Percentiles rank a stretch among this genome's conserved stretches.
Evolutionary conservation across 2,888 invertebrate species (phyloP).

Genomic region (Ormyrus rosae): DNA sequence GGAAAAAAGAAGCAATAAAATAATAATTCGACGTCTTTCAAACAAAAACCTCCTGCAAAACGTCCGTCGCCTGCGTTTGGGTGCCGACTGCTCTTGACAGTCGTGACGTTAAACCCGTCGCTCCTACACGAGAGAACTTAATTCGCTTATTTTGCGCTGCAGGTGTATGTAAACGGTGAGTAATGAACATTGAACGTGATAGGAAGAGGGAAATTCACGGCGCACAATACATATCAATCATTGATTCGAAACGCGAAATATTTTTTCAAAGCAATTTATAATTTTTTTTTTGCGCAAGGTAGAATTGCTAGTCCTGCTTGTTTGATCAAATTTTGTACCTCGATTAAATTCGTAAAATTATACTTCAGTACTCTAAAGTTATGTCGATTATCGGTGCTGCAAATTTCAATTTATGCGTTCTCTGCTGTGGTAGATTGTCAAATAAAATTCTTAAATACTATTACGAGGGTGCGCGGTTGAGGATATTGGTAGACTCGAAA

Average conservation of each 20-base stretch:
- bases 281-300: too few relatives aligned
- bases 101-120: slow-evolving; percentile 46
- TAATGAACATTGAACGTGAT: slow-evolving; percentile 25
- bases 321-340: slow-evolving; percentile 40
- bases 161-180: neutral
- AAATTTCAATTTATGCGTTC: too few relatives aligned
- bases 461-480: too few relatives aligned
- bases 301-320: neutral
- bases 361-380: too few relatives aligned
- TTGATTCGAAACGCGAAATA: slow-evolving; percentile 21
- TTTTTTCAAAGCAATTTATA: slow-evolving; percentile 1
- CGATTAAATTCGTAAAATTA: too few relatives aligned
- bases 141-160: slow-evolving; percentile 45
- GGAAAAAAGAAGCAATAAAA: too few relatives aligned
- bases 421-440: too few relatives aligned
- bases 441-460: too few relatives aligned
- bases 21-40: too few relatives aligned
- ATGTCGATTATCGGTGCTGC: too few relatives aligned
- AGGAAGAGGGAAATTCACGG: neutral
- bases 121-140: slow-evolving; percentile 25
- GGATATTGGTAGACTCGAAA: too few relatives aligned
- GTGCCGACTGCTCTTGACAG: slow-evolving; percentile 52
- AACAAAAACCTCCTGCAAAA: neutral
- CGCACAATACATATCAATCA: slow-evolving; percentile 36
- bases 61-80: neutral